A percentile compares a stretch with the other conserved stretches of the same genome.
Evolutionary conservation across 1,140 invertebrate genomes (phyloP).

Genomic region (Tetramorium alpestre): DNA sequence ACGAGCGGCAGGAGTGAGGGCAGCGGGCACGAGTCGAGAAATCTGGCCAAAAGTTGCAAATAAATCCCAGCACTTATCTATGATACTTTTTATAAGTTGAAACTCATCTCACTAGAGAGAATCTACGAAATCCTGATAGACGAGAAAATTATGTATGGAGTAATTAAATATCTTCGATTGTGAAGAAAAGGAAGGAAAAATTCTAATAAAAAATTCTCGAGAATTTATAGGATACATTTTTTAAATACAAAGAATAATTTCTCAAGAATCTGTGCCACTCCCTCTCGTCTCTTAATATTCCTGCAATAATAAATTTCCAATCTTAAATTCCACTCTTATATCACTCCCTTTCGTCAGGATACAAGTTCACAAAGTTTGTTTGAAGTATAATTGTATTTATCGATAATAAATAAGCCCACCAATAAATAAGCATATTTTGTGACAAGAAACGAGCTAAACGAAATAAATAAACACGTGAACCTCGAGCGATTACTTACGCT

Average conservation of each 20-base stretch:
- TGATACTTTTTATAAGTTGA: background rate
- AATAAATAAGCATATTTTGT: background rate
- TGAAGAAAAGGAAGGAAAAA: background rate
- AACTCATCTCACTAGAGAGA: background rate
- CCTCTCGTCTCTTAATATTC: background rate
- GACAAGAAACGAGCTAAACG: background rate
- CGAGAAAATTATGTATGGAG: background rate
- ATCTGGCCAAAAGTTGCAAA: too few species aligned
- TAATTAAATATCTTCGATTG: background rate
- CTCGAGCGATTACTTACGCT: slow-evolving; percentile 80
- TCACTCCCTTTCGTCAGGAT: background rate
- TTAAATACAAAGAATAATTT: background rate
- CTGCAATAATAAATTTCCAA: background rate
- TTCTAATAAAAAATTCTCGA: background rate
- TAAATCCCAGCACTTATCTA: too few species aligned
- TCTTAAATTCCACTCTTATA: background rate
- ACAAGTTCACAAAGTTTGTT: background rate
- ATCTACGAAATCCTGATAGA: background rate
- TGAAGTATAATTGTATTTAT: background rate
- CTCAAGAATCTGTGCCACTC: background rate
- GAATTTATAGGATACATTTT: too few species aligned
- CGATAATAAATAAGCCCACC: background rate
- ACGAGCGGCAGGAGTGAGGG: too few species aligned
- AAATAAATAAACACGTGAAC: background rate
- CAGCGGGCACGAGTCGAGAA: too few species aligned